Conservation (phyloP, 2,888 invertebrate species). For the Argyra leucocephala region DNA sequence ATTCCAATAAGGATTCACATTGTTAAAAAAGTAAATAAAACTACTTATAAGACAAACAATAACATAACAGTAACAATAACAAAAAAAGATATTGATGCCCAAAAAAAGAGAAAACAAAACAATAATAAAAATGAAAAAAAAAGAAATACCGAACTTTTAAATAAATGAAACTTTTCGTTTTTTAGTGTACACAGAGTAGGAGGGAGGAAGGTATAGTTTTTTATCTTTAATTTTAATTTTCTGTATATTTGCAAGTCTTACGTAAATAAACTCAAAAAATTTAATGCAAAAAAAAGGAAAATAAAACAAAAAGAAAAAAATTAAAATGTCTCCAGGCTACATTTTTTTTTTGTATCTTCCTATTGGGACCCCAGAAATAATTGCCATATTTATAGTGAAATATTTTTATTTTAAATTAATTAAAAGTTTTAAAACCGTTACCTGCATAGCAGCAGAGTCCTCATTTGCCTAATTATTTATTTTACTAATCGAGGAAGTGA, state of each 20-base stretch:
- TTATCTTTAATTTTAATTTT: no score
- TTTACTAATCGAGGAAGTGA: no score
- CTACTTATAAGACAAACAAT: background rate
- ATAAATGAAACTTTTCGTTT: background rate
- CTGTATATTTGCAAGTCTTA: background rate
- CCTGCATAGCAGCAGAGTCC: no score
- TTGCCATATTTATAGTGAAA: no score
- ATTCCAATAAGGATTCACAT: background rate
- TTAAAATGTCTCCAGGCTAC: background rate
- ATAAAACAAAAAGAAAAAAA: background rate
- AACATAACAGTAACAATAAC: background rate
- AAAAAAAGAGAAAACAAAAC: background rate
- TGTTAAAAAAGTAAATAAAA: slow-evolving; percentile 6
- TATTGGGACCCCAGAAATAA: no score
- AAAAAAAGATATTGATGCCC: background rate
- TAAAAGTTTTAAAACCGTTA: no score
- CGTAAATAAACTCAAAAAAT: slow-evolving; percentile 1
- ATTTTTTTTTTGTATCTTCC: background rate
- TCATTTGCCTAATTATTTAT: no score
- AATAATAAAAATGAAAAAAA: background rate
- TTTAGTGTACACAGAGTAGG: no score
- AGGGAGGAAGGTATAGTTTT: no score
- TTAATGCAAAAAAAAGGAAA: background rate
- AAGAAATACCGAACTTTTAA: background rate
- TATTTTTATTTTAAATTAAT: no score